Evolutionary conservation across 2,113 vertebrate genomes (phyloP).

Genomic region (Perca fluviatilis): DNA sequence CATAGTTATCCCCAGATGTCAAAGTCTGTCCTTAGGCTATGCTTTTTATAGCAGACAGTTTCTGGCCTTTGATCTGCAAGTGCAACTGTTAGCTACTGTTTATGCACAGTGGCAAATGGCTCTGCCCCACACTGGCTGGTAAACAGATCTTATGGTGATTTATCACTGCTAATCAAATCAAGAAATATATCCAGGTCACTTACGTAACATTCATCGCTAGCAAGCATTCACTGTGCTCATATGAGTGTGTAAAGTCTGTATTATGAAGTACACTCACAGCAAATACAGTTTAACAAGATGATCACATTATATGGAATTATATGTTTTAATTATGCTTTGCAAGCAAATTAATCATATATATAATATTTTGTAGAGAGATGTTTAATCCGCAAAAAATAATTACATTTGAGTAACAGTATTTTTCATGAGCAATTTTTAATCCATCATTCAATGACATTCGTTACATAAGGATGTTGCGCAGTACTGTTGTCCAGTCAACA

Average conservation of each 20-base stretch:
- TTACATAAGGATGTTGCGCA: too few relatives aligned
- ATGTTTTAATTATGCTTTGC: background rate
- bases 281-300: background rate
- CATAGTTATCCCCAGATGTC: constrained; percentile 1
- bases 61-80: constrained; percentile 59
- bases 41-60: constrained; percentile 24
- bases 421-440: too few relatives aligned
- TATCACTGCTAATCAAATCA: constrained; percentile 53
- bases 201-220: constrained; percentile 31
- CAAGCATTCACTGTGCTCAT: background rate
- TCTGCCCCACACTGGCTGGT: constrained; percentile 9
- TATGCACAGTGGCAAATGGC: constrained; percentile 22
- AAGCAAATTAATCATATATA: background rate
- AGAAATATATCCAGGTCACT: constrained; percentile 28
- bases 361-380: background rate
- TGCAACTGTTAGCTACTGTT: constrained; percentile 17
- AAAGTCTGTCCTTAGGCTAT: background rate
- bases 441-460: too few relatives aligned
- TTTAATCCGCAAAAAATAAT: background rate
- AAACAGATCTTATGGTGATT: constrained; percentile 51
- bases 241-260: constrained; percentile 10
- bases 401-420: background rate
- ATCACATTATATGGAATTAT: background rate
- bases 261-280: background rate
- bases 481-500: too few relatives aligned